phyloP scores from a whole-genome alignment of 2,797 vertebrate genomes.

The Phrynocephalus guinanensis region DNA sequence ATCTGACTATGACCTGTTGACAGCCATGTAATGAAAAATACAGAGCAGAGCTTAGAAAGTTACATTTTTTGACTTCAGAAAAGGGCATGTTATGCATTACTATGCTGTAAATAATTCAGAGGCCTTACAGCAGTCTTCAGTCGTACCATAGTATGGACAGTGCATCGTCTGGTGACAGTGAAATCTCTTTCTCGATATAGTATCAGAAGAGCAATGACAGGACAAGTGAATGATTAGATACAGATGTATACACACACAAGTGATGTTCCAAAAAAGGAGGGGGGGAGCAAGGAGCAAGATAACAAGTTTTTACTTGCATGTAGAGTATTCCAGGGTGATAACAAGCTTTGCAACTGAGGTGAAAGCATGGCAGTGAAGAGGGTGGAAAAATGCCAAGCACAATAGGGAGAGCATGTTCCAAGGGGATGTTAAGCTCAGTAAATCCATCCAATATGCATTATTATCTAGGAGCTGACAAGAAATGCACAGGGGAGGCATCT shows the following conservation, averaged over 20 bases:
- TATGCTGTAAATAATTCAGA: background rate
- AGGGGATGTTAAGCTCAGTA: constrained; percentile 25
- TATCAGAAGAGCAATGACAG: background rate
- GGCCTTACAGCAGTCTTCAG: background rate
- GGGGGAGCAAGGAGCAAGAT: background rate
- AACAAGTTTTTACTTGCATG: constrained; percentile 25
- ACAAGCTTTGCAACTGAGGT: constrained; percentile 28
- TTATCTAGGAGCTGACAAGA: constrained; percentile 35
- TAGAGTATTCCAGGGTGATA: constrained; percentile 21
- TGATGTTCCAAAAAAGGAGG: background rate
- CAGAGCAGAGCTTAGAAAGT: too few relatives aligned
- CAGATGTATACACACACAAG: constrained; percentile 11
- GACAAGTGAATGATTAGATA: constrained; percentile 12
- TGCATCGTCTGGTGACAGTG: background rate
- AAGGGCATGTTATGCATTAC: background rate
- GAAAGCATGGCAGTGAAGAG: constrained; percentile 18
- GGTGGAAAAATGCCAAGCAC: constrained; percentile 30
- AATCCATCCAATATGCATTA: constrained; percentile 35
- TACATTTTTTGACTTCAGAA: too few relatives aligned
- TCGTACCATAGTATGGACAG: background rate
- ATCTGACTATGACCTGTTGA: background rate
- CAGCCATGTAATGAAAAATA: too few relatives aligned
- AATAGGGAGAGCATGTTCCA: constrained; percentile 2
- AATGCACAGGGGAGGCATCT: constrained; percentile 27
- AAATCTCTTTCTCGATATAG: background rate